A percentile compares a stretch with the other conserved stretches of the same genome.
These are phyloP conservation scores for Myotis yumanensis DNA, from an alignment of 2,113 vertebrate genomes.

Conservation along the genomic window DNA sequence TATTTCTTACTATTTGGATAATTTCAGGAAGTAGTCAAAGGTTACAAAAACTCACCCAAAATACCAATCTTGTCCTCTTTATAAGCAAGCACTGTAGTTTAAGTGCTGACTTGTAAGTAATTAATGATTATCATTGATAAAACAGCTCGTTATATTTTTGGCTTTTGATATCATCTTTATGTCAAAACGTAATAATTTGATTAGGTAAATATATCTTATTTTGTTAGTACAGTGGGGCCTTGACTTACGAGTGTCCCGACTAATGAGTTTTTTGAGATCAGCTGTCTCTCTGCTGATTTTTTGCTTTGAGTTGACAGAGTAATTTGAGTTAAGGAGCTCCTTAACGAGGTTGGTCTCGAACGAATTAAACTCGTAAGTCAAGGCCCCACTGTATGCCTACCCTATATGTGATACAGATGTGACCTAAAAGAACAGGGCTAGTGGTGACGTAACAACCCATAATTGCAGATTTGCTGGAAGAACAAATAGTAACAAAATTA, in stretches of 20 bases:
- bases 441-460: not conserved
- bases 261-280: too few species aligned
- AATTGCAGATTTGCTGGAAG: not conserved
- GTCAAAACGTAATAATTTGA: not conserved
- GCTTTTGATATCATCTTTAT: conserved; percentile 24
- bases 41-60: not conserved
- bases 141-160: not conserved
- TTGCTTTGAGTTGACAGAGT: too few species aligned
- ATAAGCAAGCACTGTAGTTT: not conserved
- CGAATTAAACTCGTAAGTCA: too few species aligned
- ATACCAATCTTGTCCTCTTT: not conserved
- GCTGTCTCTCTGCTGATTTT: too few species aligned
- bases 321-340: too few species aligned
- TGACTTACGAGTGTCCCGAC: too few species aligned
- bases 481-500: not conserved
- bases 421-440: not conserved
- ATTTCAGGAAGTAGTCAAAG: not conserved
- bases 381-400: not conserved
- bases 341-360: too few species aligned
- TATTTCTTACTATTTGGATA: not conserved
- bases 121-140: not conserved
- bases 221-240: not conserved
- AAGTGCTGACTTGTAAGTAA: not conserved
- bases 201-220: not conserved
- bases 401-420: not conserved